Percentiles rank a stretch among this genome's conserved stretches.
Conservation (phyloP, 1,140 invertebrate genomes). For the Charaxes varanes region DNA sequence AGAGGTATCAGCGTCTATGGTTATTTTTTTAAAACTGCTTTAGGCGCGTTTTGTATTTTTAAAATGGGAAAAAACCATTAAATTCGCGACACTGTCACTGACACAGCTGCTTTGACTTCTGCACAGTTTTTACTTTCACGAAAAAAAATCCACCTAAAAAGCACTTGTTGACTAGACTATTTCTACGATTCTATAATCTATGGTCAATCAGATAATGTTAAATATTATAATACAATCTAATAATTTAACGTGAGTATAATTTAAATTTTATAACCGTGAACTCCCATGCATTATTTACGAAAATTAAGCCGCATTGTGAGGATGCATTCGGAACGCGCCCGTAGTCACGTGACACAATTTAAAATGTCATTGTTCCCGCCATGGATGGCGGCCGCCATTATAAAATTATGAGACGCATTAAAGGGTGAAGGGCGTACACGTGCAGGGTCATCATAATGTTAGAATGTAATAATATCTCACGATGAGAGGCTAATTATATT, state of each 20-base stretch:
- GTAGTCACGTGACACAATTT: conserved; percentile 53
- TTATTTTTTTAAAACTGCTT: too few species aligned
- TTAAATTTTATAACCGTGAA: conserved; percentile 18
- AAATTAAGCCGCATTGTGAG: conserved; percentile 41
- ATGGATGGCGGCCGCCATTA: conserved; percentile 33
- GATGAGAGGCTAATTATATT: too few species aligned
- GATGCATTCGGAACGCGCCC: conserved; percentile 21
- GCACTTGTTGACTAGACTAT: too few species aligned
- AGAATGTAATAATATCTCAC: not conserved
- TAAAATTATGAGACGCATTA: conserved; percentile 42
- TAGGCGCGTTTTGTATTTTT: too few species aligned
- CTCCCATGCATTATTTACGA: conserved; percentile 24
- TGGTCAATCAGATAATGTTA: too few species aligned
- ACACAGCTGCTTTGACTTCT: too few species aligned
- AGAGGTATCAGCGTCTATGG: too few species aligned
- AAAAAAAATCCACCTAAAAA: too few species aligned
- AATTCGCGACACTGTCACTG: too few species aligned
- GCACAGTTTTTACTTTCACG: too few species aligned
- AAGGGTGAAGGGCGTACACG: conserved; percentile 58
- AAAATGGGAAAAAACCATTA: too few species aligned
- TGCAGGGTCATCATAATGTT: conserved; percentile 23
- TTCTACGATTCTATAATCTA: too few species aligned
- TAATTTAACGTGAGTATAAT: conserved; percentile 37
- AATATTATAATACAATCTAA: conserved; percentile 13
- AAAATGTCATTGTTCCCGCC: conserved; percentile 55